Evolutionary conservation across 2,113 vertebrate species (phyloP).

Genomic region (Tapirus terrestris): DNA sequence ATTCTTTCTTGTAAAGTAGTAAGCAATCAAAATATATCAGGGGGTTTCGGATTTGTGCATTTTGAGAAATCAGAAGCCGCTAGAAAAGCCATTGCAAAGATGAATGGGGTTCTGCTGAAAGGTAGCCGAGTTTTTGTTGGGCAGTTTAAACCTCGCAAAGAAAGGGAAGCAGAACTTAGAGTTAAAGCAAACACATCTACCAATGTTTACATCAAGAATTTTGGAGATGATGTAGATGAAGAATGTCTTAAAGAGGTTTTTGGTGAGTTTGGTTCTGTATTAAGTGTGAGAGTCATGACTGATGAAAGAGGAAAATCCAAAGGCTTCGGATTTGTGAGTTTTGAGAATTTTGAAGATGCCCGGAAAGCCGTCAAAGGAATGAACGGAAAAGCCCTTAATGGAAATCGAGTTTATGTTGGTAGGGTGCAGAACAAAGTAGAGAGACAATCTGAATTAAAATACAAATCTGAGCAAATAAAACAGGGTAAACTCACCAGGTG

Average conservation of each 20-base stretch:
- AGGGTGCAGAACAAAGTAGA: not conserved
- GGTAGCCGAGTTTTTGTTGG: conserved; percentile 95
- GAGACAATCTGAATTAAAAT: conserved; percentile 30
- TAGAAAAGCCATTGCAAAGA: conserved; percentile 92
- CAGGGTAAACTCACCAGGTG: not conserved
- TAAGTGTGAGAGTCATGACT: conserved; percentile 94
- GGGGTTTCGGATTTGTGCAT: conserved; percentile 92
- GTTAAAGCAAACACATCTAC: conserved; percentile 95
- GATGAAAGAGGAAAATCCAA: conserved; percentile 94
- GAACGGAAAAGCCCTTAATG: not conserved
- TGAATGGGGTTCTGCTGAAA: conserved; percentile 93
- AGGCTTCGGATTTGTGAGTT: conserved; percentile 95
- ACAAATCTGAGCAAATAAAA: conserved; percentile 43
- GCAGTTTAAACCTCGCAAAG: conserved; percentile 95
- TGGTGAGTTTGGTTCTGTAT: conserved; percentile 91
- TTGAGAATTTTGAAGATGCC: conserved; percentile 95
- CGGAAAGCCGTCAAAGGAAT: conserved; percentile 86
- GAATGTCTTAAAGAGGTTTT: conserved; percentile 95
- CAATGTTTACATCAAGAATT: conserved; percentile 91
- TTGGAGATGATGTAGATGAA: conserved; percentile 91
- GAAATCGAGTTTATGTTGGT: conserved; percentile 8
- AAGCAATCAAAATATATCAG: conserved; percentile 85
- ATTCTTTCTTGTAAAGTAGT: conserved; percentile 93
- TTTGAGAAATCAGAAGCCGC: conserved; percentile 93
- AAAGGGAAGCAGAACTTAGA: conserved; percentile 94